Base-by-base conservation (phyloP, 2,113 vertebrate species). In the Trochalopteron elliotii region DNA sequence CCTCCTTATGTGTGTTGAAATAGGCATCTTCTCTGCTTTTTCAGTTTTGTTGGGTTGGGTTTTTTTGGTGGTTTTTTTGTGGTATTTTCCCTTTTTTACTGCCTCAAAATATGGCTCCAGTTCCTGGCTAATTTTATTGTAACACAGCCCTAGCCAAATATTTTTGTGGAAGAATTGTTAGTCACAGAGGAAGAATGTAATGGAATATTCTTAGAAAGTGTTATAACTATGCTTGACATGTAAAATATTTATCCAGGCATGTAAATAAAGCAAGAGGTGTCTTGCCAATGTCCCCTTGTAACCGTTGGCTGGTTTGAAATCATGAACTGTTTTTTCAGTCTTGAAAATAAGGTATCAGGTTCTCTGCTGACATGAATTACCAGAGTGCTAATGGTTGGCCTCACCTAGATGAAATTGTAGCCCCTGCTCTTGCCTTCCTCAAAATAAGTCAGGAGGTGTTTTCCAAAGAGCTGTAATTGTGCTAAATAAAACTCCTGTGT, bases 171-270 rank as follows among this genome's bases (percentile, higher is more conserved):
- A 59, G 77, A 39, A 63, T 70, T 50, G 50, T 85, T 88, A 91
- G 82, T 94, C 93, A 85, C 2, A 4, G 63, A 31, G 74, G 25
- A 92, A 30, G 56, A 87, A 90, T 50, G 87, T 44, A 33, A 80
- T 31, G 31, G 42, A 90, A 47, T 94, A 93, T 95, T 96, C 93
- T 94, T 96, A 93, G 96, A 97, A 96, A 96, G 96, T 77, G 71
- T 88, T 74, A 40, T 28, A 70, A 25, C 82, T 83, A 16, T 49
- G 49, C 63, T 63, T 78, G 55, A 65, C 52, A 10, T 55, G 75
- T 90, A 31, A 77, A 91, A 86, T 90, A 82, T 91, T 91, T 79
- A 89, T 35, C 76, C 76, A 93, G 71, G 30, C 83, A 2, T 67
- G 90, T 87, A 70, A 94, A 93, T 93, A 97, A 69, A 93, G 44